Evolutionary conservation across 2,113 vertebrate species (phyloP), one percentile per base, ranked within the genome.

Genomic region (Oxygymnocypris stewartii): DNA sequence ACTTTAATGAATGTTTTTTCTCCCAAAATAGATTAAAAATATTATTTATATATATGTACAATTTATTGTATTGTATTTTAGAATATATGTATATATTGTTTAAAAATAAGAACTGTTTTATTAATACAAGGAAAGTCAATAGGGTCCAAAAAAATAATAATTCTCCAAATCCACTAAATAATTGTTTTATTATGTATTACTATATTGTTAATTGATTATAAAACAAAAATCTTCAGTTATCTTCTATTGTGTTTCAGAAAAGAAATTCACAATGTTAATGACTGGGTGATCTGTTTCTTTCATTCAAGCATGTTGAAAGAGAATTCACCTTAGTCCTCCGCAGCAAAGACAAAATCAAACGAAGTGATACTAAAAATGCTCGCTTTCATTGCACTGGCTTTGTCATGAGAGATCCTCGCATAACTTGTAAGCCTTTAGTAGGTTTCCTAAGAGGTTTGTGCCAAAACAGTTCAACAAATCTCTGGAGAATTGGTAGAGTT

Each of bases 401-500:
- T 85, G 42, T 67, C 61, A 35, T 14, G 18, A 31, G 9, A 83
- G 42, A 69, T 54, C 28, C 44, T 54, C 42, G 51, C 59, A 44
- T 23, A 37, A 65, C 42, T 69, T 54, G 81, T 69, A 83, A 49
- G 28, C 25, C 63, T 84, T 35, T 63, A 82, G 25, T 13, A 71
- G 61, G 42, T 23, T 73, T 49, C 51, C 82, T 82, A 25, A 40
- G 25, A 63, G 57, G 57, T 63, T 61, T 47, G 61, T 82, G 61
- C n/a, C 82, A 74, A 84, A 84, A 73, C 13, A 20, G 47, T 54
- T 74, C 31, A 18, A 74, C 31, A 74, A 74, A 84, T 67, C 67
- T 74, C 82, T 42, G 2, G 67, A 54, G 82, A 71, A 84, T 57
- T 37, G 49, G 11, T 40, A 14, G 47, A 25, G 67, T 84, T 25